Conservation (phyloP, 2,113 vertebrate genomes). For the Pantherophis guttatus region DNA sequence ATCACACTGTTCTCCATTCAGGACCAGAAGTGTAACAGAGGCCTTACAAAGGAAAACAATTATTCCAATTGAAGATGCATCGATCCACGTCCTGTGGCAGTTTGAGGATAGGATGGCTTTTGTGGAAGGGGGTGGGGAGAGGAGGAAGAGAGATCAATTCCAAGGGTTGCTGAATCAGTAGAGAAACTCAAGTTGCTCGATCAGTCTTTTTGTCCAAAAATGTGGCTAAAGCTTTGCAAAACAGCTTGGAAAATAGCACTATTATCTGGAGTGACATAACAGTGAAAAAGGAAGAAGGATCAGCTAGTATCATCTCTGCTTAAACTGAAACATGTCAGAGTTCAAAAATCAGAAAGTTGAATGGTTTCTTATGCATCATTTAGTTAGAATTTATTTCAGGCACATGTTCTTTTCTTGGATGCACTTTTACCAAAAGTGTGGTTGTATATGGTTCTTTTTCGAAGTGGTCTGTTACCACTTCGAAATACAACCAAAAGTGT, state of each 20-base stretch:
- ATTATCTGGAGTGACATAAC: neutral
- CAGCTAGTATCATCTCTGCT: neutral
- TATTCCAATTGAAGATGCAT: conserved; percentile 72
- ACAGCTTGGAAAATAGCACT: neutral
- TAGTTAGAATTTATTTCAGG: neutral
- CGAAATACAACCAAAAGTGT: neutral
- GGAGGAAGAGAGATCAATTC: conserved; percentile 65
- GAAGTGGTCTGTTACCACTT: too few relatives aligned
- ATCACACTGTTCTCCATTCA: conserved; percentile 67
- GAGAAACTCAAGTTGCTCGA: conserved; percentile 40
- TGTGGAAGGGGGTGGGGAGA: conserved; percentile 41
- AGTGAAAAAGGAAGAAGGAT: neutral
- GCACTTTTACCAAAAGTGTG: neutral
- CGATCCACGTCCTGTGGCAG: conserved; percentile 67
- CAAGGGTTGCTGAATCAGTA: conserved; percentile 59
- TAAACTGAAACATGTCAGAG: neutral
- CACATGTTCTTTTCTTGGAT: neutral
- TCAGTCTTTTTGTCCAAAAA: conserved; percentile 24
- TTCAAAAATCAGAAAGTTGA: neutral
- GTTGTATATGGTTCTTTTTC: neutral
- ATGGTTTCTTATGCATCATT: neutral
- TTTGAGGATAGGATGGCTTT: conserved; percentile 66
- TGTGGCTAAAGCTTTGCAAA: conserved; percentile 28
- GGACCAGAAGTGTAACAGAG: conserved; percentile 63
- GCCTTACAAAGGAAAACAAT: conserved; percentile 73